Evolutionary conservation across 2,797 vertebrate species (phyloP).

Genomic region (Acanthiza pusilla): DNA sequence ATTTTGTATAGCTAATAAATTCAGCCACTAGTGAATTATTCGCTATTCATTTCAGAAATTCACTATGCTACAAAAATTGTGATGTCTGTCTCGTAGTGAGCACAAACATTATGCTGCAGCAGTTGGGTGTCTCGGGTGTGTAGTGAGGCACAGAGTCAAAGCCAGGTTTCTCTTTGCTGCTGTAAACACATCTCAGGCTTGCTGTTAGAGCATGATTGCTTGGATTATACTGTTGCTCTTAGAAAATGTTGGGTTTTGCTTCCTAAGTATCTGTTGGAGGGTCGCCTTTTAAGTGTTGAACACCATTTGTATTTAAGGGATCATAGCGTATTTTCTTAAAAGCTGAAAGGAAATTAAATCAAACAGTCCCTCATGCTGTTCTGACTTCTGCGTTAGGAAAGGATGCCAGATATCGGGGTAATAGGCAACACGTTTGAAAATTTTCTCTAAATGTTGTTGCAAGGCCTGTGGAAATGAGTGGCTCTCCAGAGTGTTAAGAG

Average conservation of each 20-base stretch:
- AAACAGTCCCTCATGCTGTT: not conserved
- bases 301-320: not conserved
- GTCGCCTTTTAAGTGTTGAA: not conserved
- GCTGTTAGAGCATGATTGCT: not conserved
- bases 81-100: not conserved
- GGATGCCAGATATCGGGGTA: not conserved
- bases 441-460: not conserved
- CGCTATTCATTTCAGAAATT: not conserved
- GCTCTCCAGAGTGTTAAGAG: not conserved
- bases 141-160: not conserved
- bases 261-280: not conserved
- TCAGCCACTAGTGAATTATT: not conserved
- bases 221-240: not conserved
- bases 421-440: not conserved
- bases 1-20: not conserved
- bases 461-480: not conserved
- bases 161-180: not conserved
- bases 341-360: not conserved
- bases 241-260: not conserved
- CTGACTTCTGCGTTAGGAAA: not conserved
- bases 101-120: not conserved
- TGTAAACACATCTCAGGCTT: not conserved
- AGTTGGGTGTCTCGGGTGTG: not conserved
- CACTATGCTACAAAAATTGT: not conserved
- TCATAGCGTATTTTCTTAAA: not conserved